Percentiles rank a stretch among this genome's conserved stretches.
Conservation (phyloP, 2,797 vertebrate genomes). For the Karalla daura region DNA sequence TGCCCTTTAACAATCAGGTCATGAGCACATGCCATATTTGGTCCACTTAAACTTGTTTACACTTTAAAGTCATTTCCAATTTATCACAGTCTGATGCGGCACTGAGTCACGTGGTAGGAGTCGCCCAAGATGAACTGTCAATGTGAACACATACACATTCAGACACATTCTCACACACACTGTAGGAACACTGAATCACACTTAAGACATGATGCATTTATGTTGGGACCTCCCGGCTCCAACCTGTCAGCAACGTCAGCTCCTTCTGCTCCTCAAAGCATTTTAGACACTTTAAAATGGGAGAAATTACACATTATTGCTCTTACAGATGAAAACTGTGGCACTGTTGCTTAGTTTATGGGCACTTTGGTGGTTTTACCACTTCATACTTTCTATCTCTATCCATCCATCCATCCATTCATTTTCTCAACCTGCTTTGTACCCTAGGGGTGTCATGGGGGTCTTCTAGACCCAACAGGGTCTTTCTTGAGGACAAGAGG, state of each 20-base stretch:
- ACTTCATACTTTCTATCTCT: too few relatives aligned
- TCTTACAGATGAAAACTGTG: neutral
- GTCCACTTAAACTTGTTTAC: constrained; percentile 45
- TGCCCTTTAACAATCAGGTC: constrained; percentile 18
- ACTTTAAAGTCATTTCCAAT: constrained; percentile 48
- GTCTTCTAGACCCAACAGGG: too few relatives aligned
- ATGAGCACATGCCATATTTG: constrained; percentile 24
- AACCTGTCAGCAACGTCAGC: constrained; percentile 17
- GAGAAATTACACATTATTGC: neutral
- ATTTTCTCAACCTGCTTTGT: too few relatives aligned
- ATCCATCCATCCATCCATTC: too few relatives aligned
- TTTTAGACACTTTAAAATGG: constrained; percentile 29
- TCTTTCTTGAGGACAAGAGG: neutral
- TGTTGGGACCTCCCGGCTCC: constrained; percentile 23
- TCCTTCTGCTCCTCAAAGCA: constrained; percentile 14
- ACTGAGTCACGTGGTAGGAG: constrained; percentile 46
- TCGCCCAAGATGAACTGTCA: constrained; percentile 49
- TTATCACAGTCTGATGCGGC: constrained; percentile 48
- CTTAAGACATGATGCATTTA: constrained; percentile 51
- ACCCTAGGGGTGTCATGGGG: too few relatives aligned
- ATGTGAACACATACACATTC: constrained; percentile 31
- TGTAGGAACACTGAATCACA: constrained; percentile 49
- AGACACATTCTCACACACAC: constrained; percentile 24
- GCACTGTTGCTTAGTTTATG: neutral
- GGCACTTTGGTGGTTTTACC: neutral